A percentile compares a stretch with the other conserved stretches of the same genome.
Evolutionary conservation across 2,797 vertebrate genomes (phyloP).

Genomic region (Crenichthys baileyi): DNA sequence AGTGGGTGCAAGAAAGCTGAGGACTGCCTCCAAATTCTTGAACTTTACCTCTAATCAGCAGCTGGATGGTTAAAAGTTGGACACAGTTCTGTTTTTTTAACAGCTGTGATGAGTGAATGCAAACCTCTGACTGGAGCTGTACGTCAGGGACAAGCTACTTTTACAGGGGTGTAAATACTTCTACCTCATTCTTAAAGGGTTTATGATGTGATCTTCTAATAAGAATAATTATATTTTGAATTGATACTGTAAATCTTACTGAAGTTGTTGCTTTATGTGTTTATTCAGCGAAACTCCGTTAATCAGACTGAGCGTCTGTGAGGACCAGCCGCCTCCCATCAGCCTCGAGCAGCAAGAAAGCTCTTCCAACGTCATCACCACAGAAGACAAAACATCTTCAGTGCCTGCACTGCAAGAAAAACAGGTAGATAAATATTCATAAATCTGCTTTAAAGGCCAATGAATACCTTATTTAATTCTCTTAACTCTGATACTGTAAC

Average conservation of each 20-base stretch:
- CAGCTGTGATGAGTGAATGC: background rate
- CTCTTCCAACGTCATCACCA: constrained; percentile 21
- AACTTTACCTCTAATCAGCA: too few species aligned
- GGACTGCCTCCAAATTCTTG: too few species aligned
- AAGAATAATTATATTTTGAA: too few species aligned
- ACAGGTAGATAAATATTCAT: constrained; percentile 25
- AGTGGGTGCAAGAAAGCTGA: too few species aligned
- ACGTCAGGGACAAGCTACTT: background rate
- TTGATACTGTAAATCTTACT: background rate
- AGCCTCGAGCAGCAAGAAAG: constrained; percentile 64
- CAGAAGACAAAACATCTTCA: constrained; percentile 33
- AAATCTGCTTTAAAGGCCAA: background rate
- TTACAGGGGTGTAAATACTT: too few species aligned
- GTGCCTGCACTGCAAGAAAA: constrained; percentile 35
- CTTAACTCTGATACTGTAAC: background rate
- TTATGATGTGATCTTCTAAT: too few species aligned
- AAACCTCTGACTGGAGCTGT: background rate
- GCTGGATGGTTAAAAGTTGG: too few species aligned
- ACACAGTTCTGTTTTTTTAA: too few species aligned
- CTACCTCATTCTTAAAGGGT: too few species aligned
- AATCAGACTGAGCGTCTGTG: constrained; percentile 66
- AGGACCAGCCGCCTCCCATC: constrained; percentile 75
- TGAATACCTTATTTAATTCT: background rate
- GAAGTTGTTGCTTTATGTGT: background rate
- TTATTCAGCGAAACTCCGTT: constrained; percentile 72